A percentile compares a stretch with the other conserved stretches of the same genome.
Evolutionary conservation across 2,797 vertebrate genomes (phyloP).

Genomic region (Scolopax rusticola): DNA sequence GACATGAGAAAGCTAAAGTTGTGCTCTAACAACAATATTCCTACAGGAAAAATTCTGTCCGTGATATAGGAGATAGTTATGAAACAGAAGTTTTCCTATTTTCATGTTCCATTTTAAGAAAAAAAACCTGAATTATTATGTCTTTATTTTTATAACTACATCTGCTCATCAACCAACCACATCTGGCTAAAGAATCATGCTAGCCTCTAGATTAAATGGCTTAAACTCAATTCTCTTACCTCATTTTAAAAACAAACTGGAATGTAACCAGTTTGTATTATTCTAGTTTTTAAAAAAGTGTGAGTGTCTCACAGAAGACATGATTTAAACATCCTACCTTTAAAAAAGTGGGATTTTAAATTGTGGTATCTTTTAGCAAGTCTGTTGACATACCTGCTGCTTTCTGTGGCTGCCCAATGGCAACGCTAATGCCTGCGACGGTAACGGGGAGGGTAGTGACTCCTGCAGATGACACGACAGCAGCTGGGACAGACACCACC

Average conservation of each 20-base stretch:
- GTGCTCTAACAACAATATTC: background rate
- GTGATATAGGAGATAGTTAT: background rate
- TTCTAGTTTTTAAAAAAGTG: background rate
- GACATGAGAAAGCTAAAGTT: background rate
- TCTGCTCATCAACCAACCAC: background rate
- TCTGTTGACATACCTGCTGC: slow-evolving; percentile 72
- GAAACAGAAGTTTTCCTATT: background rate
- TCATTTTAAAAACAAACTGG: background rate
- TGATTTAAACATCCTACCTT: background rate
- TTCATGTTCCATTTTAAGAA: background rate
- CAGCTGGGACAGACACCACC: slow-evolving; percentile 89
- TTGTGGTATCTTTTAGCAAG: background rate
- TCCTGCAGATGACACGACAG: slow-evolving; percentile 88
- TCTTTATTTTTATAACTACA: background rate
- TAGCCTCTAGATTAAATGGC: background rate
- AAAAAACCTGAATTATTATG: background rate
- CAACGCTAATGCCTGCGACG: slow-evolving; percentile 89
- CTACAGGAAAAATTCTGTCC: background rate
- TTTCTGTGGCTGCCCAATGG: slow-evolving; percentile 89
- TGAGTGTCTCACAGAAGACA: background rate
- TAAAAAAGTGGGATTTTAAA: background rate
- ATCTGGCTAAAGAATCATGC: background rate
- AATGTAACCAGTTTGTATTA: background rate
- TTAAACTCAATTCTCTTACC: background rate
- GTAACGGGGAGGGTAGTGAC: slow-evolving; percentile 90